Percentiles rank a stretch among this genome's conserved stretches.
Evolutionary conservation across 2,888 invertebrate genomes (phyloP).

Genomic region (Allygus modestus): DNA sequence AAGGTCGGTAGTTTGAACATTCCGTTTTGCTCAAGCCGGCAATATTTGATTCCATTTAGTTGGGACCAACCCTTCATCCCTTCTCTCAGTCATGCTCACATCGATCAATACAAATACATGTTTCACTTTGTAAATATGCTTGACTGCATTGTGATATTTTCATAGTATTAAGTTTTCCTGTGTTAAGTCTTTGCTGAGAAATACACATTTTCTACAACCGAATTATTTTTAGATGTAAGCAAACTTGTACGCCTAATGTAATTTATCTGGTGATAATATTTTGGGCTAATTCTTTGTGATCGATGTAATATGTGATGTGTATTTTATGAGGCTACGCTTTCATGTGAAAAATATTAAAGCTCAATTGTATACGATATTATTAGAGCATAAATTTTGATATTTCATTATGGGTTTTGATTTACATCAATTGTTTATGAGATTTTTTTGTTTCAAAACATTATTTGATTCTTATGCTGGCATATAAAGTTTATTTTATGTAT

Average conservation of each 20-base stretch:
- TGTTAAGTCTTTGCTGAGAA: conserved; percentile 3
- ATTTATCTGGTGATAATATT: neutral
- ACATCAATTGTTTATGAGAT: too few species aligned
- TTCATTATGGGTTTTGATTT: neutral
- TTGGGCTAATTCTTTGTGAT: neutral
- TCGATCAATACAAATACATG: conserved; percentile 12
- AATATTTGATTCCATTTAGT: conserved; percentile 54
- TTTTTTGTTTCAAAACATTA: too few species aligned
- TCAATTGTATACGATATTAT: conserved; percentile 26
- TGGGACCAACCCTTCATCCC: conserved; percentile 42
- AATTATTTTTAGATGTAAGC: too few species aligned
- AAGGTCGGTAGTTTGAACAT: neutral
- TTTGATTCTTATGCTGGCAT: too few species aligned
- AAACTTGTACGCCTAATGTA: neutral
- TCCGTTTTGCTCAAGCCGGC: conserved; percentile 41
- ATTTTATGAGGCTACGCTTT: neutral
- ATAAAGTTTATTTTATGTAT: too few species aligned
- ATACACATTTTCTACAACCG: neutral
- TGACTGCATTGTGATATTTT: conserved; percentile 53
- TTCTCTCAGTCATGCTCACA: neutral
- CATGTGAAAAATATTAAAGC: neutral
- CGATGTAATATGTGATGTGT: conserved; percentile 2
- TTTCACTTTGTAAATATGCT: conserved; percentile 43
- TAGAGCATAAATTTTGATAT: neutral
- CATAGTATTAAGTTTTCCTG: conserved; percentile 53